phyloP scores from a whole-genome alignment of 2,797 vertebrate genomes.

The Danio jaintianensis region DNA sequence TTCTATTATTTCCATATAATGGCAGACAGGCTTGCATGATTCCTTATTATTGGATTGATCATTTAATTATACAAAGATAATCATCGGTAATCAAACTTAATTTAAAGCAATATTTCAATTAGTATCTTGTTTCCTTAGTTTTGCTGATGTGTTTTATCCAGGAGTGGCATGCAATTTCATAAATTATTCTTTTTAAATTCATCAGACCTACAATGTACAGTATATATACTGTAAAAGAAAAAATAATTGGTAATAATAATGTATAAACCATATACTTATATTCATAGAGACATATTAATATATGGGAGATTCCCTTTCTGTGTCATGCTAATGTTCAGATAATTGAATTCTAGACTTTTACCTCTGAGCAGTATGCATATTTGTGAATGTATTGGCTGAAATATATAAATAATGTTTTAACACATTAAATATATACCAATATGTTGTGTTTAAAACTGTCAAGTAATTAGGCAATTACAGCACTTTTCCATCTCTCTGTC shows the following conservation, averaged over 20 bases:
- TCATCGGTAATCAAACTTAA: slow-evolving; percentile 32
- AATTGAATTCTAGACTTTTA: background rate
- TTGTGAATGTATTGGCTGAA: background rate
- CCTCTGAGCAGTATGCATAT: background rate
- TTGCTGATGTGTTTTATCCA: background rate
- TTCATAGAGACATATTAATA: no score
- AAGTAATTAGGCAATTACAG: background rate
- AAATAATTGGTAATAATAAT: no score
- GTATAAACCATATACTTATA: no score
- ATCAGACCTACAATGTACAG: background rate
- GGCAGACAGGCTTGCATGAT: slow-evolving; percentile 24
- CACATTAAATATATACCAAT: background rate
- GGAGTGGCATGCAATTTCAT: background rate
- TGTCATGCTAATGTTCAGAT: no score
- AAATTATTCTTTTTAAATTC: background rate
- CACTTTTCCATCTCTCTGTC: background rate
- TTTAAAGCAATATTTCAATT: slow-evolving; percentile 35
- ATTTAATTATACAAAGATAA: slow-evolving; percentile 52
- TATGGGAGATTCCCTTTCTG: background rate
- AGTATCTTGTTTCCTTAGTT: slow-evolving; percentile 17
- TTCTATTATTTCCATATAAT: slow-evolving; percentile 38
- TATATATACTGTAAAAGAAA: background rate
- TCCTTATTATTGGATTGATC: slow-evolving; percentile 24
- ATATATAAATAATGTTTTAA: background rate
- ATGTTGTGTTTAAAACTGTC: background rate